Base-by-base conservation (phyloP, 2,113 vertebrate species). In the Phylloscopus trochilus region DNA sequence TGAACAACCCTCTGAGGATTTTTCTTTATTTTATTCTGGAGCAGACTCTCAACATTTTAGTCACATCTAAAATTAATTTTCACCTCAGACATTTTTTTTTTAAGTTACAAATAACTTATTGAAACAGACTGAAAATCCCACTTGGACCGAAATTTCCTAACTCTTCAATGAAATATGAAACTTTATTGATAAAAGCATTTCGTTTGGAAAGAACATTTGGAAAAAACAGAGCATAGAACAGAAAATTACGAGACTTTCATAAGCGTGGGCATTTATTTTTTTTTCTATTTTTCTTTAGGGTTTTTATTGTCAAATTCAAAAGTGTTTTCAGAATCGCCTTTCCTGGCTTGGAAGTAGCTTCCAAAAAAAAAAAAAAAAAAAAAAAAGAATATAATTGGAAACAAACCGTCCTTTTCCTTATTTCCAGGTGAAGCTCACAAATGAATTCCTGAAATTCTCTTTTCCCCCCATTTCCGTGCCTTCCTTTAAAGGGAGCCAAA, bases 381-480 rank as follows among this genome's bases (percentile, higher is more conserved):
- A 20, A 74, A 52, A 31, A 13, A 6, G 24, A 31, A 35, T 47
- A 26, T 6, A 62, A 39, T 24, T 47, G 13, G 37, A 62, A 74
- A 47, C 9, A 62, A 85, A 10, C 4, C 0, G 9, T 11, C 13
- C 5, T 44, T 92, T 56, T n/a, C 51, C 20, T 12, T 15, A 2
- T 16, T 82, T 83, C 39, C 46, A 58, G 9, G 23, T 78, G 27
- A 79, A 37, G 18, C 23, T 69, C 9, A 9, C 12, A 41, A 56
- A 53, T 1, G 1, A 49, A 58, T 52, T 11, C 5, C 24, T 56
- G n/a, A n/a, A 75, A 44, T 70, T 52, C 8, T 51, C 30, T 20
- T 15, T 3, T 2, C 0, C 2, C 4, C 2, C 22, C 12, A 20
- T 52, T 74, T 64, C 23, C 56, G 18, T 7, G 23, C 28, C 19